Evolutionary conservation across 2,797 vertebrate genomes (phyloP).

Genomic region (Apogon hyalosoma): DNA sequence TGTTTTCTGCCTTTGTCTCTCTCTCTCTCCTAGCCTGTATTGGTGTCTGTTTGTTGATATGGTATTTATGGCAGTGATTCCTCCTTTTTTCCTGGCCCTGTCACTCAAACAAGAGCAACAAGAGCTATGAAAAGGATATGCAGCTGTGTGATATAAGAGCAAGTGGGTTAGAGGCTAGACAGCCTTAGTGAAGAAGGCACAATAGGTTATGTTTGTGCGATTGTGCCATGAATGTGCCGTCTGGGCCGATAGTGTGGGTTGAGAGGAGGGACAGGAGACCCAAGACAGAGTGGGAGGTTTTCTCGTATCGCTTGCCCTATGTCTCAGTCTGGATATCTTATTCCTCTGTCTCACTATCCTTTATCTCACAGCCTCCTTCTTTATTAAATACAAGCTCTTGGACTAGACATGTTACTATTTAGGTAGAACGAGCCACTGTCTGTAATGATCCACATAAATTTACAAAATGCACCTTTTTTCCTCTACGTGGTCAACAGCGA

Average conservation of each 20-base stretch:
- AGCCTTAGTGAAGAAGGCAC: conserved; percentile 52
- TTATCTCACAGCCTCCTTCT: conserved; percentile 40
- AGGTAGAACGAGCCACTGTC: conserved; percentile 2
- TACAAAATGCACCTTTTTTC: conserved; percentile 5
- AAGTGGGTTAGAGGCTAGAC: conserved; percentile 60
- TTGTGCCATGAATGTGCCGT: conserved; percentile 57
- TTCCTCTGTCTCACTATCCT: conserved; percentile 31
- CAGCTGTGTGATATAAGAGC: conserved; percentile 60
- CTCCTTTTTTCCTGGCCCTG: conserved; percentile 43
- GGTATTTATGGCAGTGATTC: conserved; percentile 70
- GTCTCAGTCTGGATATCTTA: conserved; percentile 49
- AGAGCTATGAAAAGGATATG: conserved; percentile 60
- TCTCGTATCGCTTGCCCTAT: conserved; percentile 49
- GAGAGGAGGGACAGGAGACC: conserved; percentile 57
- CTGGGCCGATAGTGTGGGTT: conserved; percentile 59
- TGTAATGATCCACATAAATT: conserved; percentile 5
- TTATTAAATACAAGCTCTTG: conserved; percentile 1
- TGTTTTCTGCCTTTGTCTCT: conserved; percentile 54
- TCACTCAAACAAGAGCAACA: conserved; percentile 69
- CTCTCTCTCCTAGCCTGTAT: conserved; percentile 52
- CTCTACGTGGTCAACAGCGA: background rate
- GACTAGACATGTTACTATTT: conserved; percentile 12
- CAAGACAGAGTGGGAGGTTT: conserved; percentile 63
- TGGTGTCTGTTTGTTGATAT: conserved; percentile 61
- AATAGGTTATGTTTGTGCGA: conserved; percentile 61